Percentiles rank a stretch among this genome's conserved stretches.
These are phyloP conservation scores for Lethenteron reissneri DNA, from an alignment of 2,113 vertebrate genomes.

Conservation along the genomic window DNA sequence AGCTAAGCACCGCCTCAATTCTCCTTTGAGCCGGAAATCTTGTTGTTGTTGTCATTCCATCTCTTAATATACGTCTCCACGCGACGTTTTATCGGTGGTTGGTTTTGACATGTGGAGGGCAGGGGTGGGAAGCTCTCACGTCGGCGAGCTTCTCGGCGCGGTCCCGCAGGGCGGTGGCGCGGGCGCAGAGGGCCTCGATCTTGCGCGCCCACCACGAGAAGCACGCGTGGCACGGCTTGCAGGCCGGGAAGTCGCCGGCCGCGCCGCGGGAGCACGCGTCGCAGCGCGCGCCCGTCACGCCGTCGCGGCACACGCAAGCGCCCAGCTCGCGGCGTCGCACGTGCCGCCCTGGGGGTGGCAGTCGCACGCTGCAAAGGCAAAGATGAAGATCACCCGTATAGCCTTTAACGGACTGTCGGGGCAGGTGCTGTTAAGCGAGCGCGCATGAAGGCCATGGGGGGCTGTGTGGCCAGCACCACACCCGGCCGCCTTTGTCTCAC, in stretches of 20 bases:
- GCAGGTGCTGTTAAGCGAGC: too few relatives aligned
- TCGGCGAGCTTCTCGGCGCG: constrained; percentile 16
- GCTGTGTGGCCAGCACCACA: too few relatives aligned
- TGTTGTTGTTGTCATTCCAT: too few relatives aligned
- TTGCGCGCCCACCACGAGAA: constrained; percentile 40
- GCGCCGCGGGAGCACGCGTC: constrained; percentile 35
- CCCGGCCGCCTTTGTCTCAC: too few relatives aligned
- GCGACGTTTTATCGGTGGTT: too few relatives aligned
- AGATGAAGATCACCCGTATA: neutral
- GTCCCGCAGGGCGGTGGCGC: constrained; percentile 16
- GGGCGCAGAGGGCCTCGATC: constrained; percentile 19
- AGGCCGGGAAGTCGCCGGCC: constrained; percentile 35
- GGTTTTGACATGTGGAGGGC: too few relatives aligned
- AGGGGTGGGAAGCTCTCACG: constrained; percentile 13
- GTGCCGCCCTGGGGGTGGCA: constrained; percentile 33
- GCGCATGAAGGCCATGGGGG: too few relatives aligned
- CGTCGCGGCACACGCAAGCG: constrained; percentile 33
- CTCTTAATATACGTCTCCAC: too few relatives aligned
- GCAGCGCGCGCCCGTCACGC: constrained; percentile 26
- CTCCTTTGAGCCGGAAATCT: too few relatives aligned
- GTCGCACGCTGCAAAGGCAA: constrained; percentile 28
- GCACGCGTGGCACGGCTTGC: constrained; percentile 38
- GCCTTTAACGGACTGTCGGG: too few relatives aligned
- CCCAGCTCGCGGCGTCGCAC: constrained; percentile 31
- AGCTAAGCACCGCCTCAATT: too few relatives aligned